phyloP scores from a whole-genome alignment of 2,797 vertebrate species.

The Lycodopsis pacificus region DNA sequence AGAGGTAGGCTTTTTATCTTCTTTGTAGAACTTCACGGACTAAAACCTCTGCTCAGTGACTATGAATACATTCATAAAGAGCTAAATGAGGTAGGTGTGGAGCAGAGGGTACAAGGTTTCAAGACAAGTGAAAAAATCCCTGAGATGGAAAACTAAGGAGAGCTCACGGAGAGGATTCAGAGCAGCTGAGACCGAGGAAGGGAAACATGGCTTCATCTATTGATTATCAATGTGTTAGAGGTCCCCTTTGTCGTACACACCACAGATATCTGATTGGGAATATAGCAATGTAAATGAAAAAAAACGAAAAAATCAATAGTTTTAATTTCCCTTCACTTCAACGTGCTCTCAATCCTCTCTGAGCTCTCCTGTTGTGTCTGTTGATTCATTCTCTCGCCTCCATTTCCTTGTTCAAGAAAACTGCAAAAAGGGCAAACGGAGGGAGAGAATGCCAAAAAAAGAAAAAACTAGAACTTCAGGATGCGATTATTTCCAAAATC shows the following conservation, averaged over 20 bases:
- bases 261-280: conserved; percentile 59
- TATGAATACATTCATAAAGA: conserved; percentile 97
- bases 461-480: conserved; percentile 90
- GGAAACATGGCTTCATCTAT: conserved; percentile 71
- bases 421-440: conserved; percentile 66
- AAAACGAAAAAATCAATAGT: conserved; percentile 24
- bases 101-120: conserved; percentile 89
- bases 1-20: conserved; percentile 95
- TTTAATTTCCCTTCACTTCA: conserved; percentile 64
- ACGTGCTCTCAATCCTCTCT: conserved; percentile 65
- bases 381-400: conserved; percentile 78
- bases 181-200: conserved; percentile 60
- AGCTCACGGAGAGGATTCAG: conserved; percentile 68
- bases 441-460: conserved; percentile 69
- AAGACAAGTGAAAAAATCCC: conserved; percentile 89
- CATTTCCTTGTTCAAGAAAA: conserved; percentile 68
- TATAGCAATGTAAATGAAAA: conserved; percentile 48
- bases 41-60: conserved; percentile 92
- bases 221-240: conserved; percentile 78
- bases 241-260: conserved; percentile 69
- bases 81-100: conserved; percentile 99
- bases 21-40: conserved; percentile 94
- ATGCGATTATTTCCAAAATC: conserved; percentile 99
- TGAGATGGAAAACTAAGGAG: conserved; percentile 82
- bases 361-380: conserved; percentile 64